Conservation (phyloP, 1,140 invertebrate species). For the Phortica variegata region DNA sequence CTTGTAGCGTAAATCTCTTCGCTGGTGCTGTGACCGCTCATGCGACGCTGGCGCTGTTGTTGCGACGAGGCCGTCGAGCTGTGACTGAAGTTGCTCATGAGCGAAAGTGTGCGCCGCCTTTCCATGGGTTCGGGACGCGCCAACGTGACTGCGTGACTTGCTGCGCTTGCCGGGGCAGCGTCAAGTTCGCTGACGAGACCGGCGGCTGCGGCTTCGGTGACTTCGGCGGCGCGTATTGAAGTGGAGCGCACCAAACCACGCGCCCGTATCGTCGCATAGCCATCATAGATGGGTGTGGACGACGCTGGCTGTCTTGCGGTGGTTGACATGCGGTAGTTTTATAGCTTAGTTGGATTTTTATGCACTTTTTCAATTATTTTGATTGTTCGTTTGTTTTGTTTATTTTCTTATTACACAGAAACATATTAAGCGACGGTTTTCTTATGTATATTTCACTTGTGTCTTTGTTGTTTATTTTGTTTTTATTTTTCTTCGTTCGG, state of each 20-base stretch:
- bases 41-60: constrained; percentile 2
- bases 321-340: constrained; percentile 19
- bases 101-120: constrained; percentile 32
- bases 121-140: constrained; percentile 15
- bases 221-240: constrained; percentile 48
- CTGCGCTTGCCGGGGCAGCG: constrained; percentile 5
- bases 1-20: constrained; percentile 40
- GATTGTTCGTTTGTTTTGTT: constrained; percentile 11
- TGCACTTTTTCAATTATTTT: constrained; percentile 1
- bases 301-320: constrained; percentile 55
- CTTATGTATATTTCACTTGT: too few relatives aligned
- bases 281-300: constrained; percentile 70
- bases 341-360: background rate
- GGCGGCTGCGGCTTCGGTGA: constrained; percentile 33
- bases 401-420: constrained; percentile 14
- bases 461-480: constrained; percentile 24
- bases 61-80: constrained; percentile 10
- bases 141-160: background rate
- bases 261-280: constrained; percentile 76
- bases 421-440: too few relatives aligned
- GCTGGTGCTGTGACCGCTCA: constrained; percentile 11
- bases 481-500: constrained; percentile 12
- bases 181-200: constrained; percentile 4
- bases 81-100: constrained; percentile 43
- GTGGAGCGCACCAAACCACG: constrained; percentile 59